These are phyloP conservation scores for Rattus rattus DNA, from an alignment of 2,113 vertebrate genomes.

Conservation along the genomic window DNA sequence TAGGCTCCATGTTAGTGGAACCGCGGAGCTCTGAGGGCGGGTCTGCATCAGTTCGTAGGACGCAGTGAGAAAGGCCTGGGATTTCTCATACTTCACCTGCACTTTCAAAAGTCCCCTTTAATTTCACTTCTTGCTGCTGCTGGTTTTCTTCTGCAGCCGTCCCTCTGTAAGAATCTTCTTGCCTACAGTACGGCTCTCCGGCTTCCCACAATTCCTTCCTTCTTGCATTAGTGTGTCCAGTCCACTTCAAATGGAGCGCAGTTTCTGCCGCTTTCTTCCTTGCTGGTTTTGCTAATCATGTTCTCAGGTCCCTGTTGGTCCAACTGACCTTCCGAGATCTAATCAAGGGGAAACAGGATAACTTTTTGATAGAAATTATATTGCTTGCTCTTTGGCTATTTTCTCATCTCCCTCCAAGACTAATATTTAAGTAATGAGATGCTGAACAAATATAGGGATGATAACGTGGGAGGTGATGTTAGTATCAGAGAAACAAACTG, in stretches of 20 bases:
- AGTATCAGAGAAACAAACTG: background rate
- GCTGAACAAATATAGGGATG: conserved; percentile 8
- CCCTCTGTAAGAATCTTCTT: background rate
- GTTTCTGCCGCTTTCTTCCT: background rate
- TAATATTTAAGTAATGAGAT: conserved; percentile 47
- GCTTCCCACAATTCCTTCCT: background rate
- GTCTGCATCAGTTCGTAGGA: background rate
- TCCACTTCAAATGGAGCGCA: background rate
- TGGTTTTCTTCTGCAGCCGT: too few species aligned
- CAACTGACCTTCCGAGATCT: background rate
- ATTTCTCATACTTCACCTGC: background rate
- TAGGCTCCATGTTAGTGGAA: background rate
- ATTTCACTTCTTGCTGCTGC: background rate
- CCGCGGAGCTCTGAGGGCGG: background rate
- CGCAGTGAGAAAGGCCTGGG: background rate
- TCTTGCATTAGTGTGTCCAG: background rate
- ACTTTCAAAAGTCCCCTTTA: background rate
- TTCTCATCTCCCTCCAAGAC: background rate
- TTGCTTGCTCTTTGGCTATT: conserved; percentile 19
- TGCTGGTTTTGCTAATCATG: background rate
- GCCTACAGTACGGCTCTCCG: background rate
- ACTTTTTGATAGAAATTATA: background rate
- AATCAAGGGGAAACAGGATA: background rate
- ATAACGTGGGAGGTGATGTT: background rate
- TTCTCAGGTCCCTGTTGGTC: background rate